Evolutionary conservation across 2,797 vertebrate species (phyloP).

Genomic region (Diceros bicornis): DNA sequence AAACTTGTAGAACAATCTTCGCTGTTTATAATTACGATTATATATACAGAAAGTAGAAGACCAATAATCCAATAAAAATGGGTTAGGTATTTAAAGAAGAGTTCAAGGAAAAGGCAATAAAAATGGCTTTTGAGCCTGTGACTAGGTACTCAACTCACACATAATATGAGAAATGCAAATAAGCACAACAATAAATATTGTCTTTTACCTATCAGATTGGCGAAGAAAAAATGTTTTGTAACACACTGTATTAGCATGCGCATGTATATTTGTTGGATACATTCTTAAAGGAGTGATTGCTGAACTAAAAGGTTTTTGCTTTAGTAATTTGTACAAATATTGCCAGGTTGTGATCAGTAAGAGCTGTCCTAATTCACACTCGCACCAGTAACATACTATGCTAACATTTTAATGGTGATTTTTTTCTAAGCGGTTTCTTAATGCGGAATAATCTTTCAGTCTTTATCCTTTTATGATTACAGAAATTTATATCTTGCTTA

Average conservation of each 20-base stretch:
- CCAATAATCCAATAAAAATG: neutral
- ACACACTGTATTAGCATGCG: neutral
- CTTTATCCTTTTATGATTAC: neutral
- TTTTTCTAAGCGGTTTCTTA: neutral
- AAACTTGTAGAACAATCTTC: neutral
- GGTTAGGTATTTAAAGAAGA: neutral
- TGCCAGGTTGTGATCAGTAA: slow-evolving; percentile 44
- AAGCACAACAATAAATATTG: neutral
- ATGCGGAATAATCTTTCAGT: neutral
- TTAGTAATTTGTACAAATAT: slow-evolving; percentile 61
- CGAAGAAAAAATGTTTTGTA: slow-evolving; percentile 44
- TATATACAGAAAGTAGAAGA: neutral
- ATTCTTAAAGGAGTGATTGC: slow-evolving; percentile 55
- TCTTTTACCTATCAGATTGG: slow-evolving; percentile 38
- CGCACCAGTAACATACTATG: neutral
- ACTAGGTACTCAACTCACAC: neutral
- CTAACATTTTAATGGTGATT: too few species aligned
- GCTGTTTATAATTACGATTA: neutral
- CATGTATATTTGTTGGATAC: neutral
- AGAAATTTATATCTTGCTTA: neutral
- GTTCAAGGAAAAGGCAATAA: neutral
- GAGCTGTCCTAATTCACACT: slow-evolving; percentile 39
- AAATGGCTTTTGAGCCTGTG: neutral
- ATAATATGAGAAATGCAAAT: slow-evolving; percentile 42
- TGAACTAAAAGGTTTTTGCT: slow-evolving; percentile 60